Conservation (phyloP, 2,888 invertebrate species). For the Polietes domitor region DNA sequence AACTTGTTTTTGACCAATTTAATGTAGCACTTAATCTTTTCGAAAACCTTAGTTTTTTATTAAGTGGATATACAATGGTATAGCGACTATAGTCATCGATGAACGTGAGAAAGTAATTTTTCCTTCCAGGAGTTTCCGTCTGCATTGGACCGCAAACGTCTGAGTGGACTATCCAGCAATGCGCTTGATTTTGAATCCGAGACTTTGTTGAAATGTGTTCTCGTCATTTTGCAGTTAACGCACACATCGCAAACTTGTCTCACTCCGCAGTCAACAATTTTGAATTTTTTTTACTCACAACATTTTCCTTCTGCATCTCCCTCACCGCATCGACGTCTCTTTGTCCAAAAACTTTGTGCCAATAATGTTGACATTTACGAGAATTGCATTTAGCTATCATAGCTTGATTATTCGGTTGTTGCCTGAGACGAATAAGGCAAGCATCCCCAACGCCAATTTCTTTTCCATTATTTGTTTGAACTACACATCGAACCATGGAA, state of each 20-base stretch:
- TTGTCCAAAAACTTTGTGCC: too few species aligned
- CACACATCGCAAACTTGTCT: conserved; percentile 7
- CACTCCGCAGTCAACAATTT: conserved; percentile 17
- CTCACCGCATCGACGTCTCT: conserved; percentile 21
- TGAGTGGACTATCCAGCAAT: neutral
- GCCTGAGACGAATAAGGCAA: neutral
- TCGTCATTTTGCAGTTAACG: conserved; percentile 16
- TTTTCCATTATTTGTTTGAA: neutral
- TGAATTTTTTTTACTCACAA: conserved; percentile 17
- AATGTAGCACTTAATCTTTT: conserved; percentile 15
- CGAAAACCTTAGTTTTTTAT: conserved; percentile 15
- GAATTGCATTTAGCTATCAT: conserved; percentile 1
- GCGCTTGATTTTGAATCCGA: neutral
- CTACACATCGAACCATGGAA: neutral
- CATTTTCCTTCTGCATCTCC: neutral
- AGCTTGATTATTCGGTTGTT: neutral
- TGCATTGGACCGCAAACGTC: conserved; percentile 13
- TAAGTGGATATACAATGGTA: conserved; percentile 12
- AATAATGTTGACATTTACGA: too few species aligned
- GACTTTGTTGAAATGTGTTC: neutral
- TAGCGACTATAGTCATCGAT: conserved; percentile 33
- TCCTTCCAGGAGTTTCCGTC: neutral
- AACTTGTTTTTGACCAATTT: conserved; percentile 29
- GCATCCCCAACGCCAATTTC: conserved; percentile 10
- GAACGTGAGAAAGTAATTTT: conserved; percentile 19